phyloP scores from a whole-genome alignment of 2,113 vertebrate genomes.

The Pseudorhombus dupliciocellatus region DNA sequence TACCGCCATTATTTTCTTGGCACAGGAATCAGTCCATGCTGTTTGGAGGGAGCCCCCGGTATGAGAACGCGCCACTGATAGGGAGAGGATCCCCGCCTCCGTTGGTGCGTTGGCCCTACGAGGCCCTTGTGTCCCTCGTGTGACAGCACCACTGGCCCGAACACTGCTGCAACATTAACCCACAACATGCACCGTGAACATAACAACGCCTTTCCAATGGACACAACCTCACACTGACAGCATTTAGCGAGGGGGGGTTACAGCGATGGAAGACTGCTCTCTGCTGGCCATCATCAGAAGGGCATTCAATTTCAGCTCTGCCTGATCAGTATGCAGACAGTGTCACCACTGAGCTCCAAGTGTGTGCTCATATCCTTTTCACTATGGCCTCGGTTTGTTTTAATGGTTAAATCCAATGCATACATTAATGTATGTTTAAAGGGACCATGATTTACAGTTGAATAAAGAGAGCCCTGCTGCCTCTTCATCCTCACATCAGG shows the following conservation, averaged over 20 bases:
- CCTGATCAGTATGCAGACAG: constrained; percentile 6
- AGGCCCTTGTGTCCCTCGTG: constrained; percentile 63
- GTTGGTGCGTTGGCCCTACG: constrained; percentile 85
- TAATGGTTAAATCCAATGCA: constrained; percentile 3
- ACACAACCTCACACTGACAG: constrained; percentile 3
- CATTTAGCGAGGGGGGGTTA: constrained; percentile 4
- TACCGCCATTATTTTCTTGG: neutral
- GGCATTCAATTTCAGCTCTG: constrained; percentile 5
- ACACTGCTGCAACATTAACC: constrained; percentile 27
- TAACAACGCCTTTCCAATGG: neutral
- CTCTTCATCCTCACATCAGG: constrained; percentile 1
- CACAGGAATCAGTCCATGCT: constrained; percentile 95
- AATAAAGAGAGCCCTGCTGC: constrained; percentile 1
- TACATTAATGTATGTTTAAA: neutral
- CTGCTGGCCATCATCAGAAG: constrained; percentile 63
- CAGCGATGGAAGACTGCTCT: constrained; percentile 70
- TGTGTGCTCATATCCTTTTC: constrained; percentile 1
- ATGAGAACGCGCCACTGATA: constrained; percentile 95
- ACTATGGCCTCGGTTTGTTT: constrained; percentile 6
- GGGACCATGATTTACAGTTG: neutral
- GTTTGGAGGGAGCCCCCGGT: constrained; percentile 93
- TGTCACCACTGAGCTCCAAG: neutral
- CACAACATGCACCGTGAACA: constrained; percentile 23
- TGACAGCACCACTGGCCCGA: constrained; percentile 50
- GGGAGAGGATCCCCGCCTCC: constrained; percentile 95